Percentiles rank a stretch among this genome's conserved stretches.
These are phyloP conservation scores for Scaptomyza cyrtandrae DNA, from an alignment of 2,888 invertebrate species.

Conservation along the genomic window DNA sequence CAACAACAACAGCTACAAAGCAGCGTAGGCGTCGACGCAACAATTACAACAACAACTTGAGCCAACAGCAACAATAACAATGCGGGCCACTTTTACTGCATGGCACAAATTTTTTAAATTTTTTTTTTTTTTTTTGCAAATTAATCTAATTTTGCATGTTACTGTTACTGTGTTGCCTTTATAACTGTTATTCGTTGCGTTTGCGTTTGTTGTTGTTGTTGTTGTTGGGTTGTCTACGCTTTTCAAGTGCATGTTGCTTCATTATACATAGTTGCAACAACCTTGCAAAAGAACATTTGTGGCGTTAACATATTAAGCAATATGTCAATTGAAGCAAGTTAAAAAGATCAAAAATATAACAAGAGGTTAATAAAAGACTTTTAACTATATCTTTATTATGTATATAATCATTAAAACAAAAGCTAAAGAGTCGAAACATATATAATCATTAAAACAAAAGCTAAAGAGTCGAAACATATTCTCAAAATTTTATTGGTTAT, in stretches of 20 bases:
- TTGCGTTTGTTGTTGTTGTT: constrained; percentile 18
- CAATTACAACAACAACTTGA: constrained; percentile 59
- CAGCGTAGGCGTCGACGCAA: constrained; percentile 68
- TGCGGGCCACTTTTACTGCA: constrained; percentile 57
- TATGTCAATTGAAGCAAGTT: not conserved
- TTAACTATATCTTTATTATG: too few species aligned
- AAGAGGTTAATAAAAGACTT: too few species aligned
- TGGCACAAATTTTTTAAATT: constrained; percentile 56
- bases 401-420: too few species aligned
- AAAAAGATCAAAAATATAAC: too few species aligned
- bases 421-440: too few species aligned
- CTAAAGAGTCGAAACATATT: too few species aligned
- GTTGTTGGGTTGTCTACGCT: constrained; percentile 1
- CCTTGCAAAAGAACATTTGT: constrained; percentile 8
- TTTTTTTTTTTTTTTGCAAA: constrained; percentile 43
- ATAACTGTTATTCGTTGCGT: constrained; percentile 21
- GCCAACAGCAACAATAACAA: constrained; percentile 30
- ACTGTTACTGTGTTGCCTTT: constrained; percentile 20
- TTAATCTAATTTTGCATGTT: constrained; percentile 62
- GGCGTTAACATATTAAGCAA: constrained; percentile 10
- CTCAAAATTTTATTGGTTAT: too few species aligned
- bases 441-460: too few species aligned
- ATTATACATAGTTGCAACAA: not conserved
- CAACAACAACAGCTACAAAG: constrained; percentile 6
- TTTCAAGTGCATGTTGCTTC: constrained; percentile 14